phyloP scores from a whole-genome alignment of 2,797 vertebrate species.

The Acestrorhynchus altus region DNA sequence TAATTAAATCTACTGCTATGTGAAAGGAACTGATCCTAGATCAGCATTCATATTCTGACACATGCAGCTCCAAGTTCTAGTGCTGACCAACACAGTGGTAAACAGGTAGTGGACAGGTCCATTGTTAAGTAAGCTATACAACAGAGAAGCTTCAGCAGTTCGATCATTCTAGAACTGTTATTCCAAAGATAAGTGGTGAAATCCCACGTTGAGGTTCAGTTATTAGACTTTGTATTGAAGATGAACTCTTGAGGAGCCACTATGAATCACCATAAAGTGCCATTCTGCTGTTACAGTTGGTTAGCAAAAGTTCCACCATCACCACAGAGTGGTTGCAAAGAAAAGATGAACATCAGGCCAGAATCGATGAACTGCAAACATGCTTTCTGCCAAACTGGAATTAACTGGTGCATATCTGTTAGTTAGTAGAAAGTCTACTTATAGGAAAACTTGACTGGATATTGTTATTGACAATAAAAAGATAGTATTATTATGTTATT shows the following conservation, averaged over 20 bases:
- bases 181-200: conserved; percentile 7
- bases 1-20: not conserved
- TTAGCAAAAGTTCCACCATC: not conserved
- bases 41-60: not conserved
- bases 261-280: conserved; percentile 1
- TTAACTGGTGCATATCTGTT: conserved; percentile 87
- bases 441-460: conserved; percentile 99
- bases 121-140: not conserved
- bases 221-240: not conserved
- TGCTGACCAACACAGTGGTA: not conserved
- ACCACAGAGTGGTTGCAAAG: conserved; percentile 30
- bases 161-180: not conserved
- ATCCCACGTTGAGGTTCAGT: conserved; percentile 8
- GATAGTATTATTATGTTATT: conserved; percentile 88
- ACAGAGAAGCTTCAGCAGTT: not conserved
- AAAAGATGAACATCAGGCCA: conserved; percentile 12
- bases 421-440: conserved; percentile 89
- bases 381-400: conserved; percentile 96
- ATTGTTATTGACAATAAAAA: conserved; percentile 87
- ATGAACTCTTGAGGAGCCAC: not conserved
- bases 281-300: not conserved
- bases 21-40: conserved; percentile 3
- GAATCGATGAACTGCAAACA: conserved; percentile 44
- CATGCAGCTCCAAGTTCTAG: not conserved
- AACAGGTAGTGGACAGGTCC: not conserved